These are phyloP conservation scores for Drosophila pseudotakahashii DNA, from an alignment of 2,888 invertebrate species.

Conservation along the genomic window DNA sequence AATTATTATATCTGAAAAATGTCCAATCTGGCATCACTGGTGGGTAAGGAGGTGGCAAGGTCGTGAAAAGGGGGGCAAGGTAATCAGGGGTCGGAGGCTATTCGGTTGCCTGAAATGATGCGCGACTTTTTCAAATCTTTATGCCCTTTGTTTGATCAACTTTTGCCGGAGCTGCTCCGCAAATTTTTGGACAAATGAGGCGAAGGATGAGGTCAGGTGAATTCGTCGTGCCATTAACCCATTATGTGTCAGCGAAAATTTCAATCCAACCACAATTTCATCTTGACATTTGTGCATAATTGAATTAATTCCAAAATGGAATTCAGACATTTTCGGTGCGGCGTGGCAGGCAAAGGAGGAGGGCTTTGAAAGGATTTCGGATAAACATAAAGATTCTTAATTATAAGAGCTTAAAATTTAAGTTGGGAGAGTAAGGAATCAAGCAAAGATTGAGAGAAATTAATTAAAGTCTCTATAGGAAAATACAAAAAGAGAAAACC, in stretches of 20 bases:
- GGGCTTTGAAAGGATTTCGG: constrained; percentile 14
- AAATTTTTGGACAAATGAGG: constrained; percentile 6
- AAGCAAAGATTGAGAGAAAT: no score
- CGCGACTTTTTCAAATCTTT: constrained; percentile 58
- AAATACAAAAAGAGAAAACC: no score
- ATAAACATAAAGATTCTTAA: constrained; percentile 21
- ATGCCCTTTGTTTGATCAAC: constrained; percentile 67
- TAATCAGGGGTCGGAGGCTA: neutral
- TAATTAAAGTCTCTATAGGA: no score
- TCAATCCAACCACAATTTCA: constrained; percentile 59
- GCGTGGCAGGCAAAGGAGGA: neutral
- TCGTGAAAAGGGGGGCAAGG: neutral
- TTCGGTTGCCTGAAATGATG: constrained; percentile 50
- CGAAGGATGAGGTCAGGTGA: constrained; percentile 16
- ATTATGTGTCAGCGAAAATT: constrained; percentile 63
- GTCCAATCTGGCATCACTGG: neutral
- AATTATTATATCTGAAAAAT: neutral
- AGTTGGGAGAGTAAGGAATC: neutral
- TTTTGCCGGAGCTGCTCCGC: constrained; percentile 17
- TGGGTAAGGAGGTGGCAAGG: neutral
- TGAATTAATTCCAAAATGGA: constrained; percentile 65
- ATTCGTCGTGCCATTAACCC: constrained; percentile 45
- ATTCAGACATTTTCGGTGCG: constrained; percentile 22
- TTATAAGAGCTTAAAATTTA: neutral
- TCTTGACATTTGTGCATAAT: constrained; percentile 60